Evolutionary conservation across 1,140 invertebrate species (phyloP), one percentile per base, ranked within the genome.

Genomic region (Zophobas atratus): DNA sequence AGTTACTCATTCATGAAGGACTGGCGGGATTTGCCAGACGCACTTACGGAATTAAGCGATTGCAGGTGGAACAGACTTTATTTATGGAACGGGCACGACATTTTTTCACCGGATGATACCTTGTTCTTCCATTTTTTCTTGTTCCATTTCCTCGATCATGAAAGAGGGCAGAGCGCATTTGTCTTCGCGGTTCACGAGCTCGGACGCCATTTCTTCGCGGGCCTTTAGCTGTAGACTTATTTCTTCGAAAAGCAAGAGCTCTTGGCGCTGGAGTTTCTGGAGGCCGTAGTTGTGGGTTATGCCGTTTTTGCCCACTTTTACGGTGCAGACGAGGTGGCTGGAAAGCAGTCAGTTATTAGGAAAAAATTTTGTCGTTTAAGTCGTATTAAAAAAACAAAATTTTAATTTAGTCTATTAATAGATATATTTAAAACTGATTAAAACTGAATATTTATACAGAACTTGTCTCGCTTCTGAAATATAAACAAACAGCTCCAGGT

Each of bases 201-300:
- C 82, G 4, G 63, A 5, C 4, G 85, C 85, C 67, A 84, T 81
- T 43, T 82, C 60, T 80, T 86, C 85, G 0, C 83, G 53, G 8
- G 76, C 48, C 43, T 80, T 74, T 8, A 85, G 51, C 55, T 80
- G 38, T 34, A 84, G 33, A 0, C 76, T 41, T 0, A 81, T 80
- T 39, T 73, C 80, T 70, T 85, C 84, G 1, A 86, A 77, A 8
- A 82, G 32, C 0, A 80, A 74, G 43, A 85, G 71, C 70, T 86
- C 84, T 4, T 82, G 57, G 8, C 78, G 77, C 0, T 74, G 81
- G 6, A 86, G 60, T 33, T 76, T 53, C 8, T 84, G 85, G 0
- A 86, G 20, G 6, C 84, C 84, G 67, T 77, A 85, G 70, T 86
- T 86, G 60, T 85, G 82, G 1, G 79, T 77, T 33, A 85, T 79